Evolutionary conservation across 2,113 vertebrate genomes (phyloP).

Genomic region (Tupaia tana): DNA sequence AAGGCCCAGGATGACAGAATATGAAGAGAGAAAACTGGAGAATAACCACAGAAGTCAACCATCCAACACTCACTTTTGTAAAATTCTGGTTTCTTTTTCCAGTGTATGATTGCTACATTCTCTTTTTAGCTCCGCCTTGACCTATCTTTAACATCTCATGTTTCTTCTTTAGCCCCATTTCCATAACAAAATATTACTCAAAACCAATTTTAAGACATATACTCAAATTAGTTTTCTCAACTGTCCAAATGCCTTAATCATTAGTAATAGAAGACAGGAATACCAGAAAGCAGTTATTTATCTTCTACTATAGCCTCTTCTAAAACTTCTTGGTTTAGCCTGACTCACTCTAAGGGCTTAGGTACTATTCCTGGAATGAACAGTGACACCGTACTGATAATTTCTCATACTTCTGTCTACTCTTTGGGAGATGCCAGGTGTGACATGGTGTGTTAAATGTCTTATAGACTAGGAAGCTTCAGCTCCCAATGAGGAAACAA

Average conservation of each 20-base stretch:
- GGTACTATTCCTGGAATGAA: neutral
- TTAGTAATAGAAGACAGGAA: conserved; percentile 18
- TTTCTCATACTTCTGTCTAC: neutral
- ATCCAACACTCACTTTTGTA: neutral
- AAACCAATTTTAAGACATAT: neutral
- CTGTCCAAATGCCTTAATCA: neutral
- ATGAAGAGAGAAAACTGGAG: neutral
- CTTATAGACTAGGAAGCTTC: neutral
- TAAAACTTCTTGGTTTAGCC: neutral
- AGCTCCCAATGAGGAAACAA: neutral
- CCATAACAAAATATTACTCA: neutral
- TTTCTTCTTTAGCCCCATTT: neutral
- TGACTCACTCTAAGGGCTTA: neutral
- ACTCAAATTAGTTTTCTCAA: conserved; percentile 2
- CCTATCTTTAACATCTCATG: neutral
- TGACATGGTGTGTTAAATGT: neutral
- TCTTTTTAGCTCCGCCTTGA: neutral
- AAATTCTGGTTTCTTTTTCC: neutral
- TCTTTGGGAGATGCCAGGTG: neutral
- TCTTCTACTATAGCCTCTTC: neutral
- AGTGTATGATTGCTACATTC: neutral
- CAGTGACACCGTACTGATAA: accelerated
- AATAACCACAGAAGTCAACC: neutral
- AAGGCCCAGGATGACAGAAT: neutral
- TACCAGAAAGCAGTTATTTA: neutral